Conservation (phyloP, 1,140 invertebrate genomes). For the Drosophila malerkotliana region DNA sequence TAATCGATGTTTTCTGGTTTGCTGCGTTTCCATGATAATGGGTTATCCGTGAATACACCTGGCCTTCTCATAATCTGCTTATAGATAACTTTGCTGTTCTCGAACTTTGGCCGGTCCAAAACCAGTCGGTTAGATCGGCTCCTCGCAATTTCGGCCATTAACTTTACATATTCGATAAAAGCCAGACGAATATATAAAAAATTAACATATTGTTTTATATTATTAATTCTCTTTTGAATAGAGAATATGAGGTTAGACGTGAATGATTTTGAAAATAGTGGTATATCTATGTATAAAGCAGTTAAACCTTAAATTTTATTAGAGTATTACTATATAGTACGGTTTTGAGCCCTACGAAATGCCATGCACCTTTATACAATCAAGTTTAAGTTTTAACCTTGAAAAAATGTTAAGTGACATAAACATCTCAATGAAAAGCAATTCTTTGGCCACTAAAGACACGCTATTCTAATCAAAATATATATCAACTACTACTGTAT, state of each 20-base stretch:
- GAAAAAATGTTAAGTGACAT: not conserved
- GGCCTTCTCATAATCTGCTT: constrained; percentile 25
- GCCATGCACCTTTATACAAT: not conserved
- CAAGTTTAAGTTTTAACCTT: not conserved
- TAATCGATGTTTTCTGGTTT: constrained; percentile 29
- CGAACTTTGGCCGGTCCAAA: constrained; percentile 36
- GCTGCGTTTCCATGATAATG: constrained; percentile 21
- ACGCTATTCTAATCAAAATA: not conserved
- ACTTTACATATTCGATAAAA: constrained; percentile 32
- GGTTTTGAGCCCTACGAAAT: no score
- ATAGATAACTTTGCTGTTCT: constrained; percentile 22
- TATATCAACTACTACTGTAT: not conserved
- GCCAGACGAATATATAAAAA: constrained; percentile 11
- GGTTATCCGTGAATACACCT: constrained; percentile 16
- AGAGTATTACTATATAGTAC: no score
- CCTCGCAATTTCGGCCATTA: constrained; percentile 5
- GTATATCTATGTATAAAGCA: no score
- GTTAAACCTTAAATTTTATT: no score
- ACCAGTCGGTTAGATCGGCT: constrained; percentile 25
- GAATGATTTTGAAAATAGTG: not conserved
- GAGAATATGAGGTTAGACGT: constrained; percentile 10
- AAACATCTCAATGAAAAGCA: not conserved
- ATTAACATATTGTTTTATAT: constrained; percentile 29
- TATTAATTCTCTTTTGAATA: constrained; percentile 1
- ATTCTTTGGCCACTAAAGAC: not conserved